Evolutionary conservation across 2,888 invertebrate species (phyloP).

Genomic region (Acronicta alni): DNA sequence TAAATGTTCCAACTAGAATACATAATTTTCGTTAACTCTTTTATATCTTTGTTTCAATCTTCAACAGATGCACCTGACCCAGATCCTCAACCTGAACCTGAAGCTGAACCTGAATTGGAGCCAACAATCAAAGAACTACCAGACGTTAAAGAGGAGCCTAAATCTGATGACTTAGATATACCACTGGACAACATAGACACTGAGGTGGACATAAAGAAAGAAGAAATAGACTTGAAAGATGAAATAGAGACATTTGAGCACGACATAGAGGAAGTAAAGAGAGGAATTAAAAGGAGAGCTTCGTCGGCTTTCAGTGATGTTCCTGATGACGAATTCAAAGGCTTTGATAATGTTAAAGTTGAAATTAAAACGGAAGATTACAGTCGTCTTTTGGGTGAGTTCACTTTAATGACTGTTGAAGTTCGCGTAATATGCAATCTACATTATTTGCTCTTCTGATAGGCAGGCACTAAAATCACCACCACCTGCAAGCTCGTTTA

Average conservation of each 20-base stretch:
- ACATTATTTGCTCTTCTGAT: no score
- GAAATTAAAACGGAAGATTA: conserved; percentile 68
- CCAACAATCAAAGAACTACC: conserved; percentile 7
- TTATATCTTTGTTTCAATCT: background rate
- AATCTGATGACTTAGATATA: conserved; percentile 30
- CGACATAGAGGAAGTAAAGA: conserved; percentile 54
- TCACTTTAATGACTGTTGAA: background rate
- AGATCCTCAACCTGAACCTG: background rate
- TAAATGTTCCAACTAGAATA: no score
- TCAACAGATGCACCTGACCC: conserved; percentile 45
- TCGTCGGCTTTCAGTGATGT: conserved; percentile 77
- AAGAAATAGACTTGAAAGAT: conserved; percentile 32
- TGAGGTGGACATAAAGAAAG: conserved; percentile 29
- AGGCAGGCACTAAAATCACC: no score
- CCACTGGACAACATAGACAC: conserved; percentile 17
- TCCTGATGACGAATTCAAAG: conserved; percentile 75
- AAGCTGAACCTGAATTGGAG: conserved; percentile 31
- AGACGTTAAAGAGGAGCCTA: conserved; percentile 37
- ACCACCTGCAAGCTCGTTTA: no score
- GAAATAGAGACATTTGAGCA: conserved; percentile 35
- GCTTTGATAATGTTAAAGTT: conserved; percentile 71
- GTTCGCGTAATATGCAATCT: no score
- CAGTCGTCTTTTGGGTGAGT: conserved; percentile 75
- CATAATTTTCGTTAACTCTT: no score
- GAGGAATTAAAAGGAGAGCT: conserved; percentile 79